Conservation (phyloP, 2,888 invertebrate species). For the Drosophila incognita region DNA sequence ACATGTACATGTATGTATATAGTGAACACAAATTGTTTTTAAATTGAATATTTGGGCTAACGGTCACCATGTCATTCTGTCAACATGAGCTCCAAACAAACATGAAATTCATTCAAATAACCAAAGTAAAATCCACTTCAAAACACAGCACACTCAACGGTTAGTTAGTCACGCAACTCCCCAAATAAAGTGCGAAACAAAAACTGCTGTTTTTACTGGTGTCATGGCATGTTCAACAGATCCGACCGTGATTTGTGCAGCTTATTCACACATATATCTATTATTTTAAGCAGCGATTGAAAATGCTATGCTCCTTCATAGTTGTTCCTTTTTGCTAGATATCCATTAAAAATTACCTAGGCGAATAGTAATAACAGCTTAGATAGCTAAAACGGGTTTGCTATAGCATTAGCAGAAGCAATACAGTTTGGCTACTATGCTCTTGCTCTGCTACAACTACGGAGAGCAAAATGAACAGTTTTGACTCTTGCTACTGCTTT, state of each 20-base stretch:
- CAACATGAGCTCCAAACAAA: slow-evolving; percentile 59
- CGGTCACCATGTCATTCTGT: slow-evolving; percentile 57
- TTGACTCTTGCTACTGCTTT: background rate
- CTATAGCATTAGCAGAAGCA: background rate
- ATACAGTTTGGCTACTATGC: background rate
- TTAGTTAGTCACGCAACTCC: slow-evolving; percentile 41
- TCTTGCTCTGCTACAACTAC: background rate
- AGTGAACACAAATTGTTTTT: slow-evolving; percentile 50
- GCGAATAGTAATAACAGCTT: background rate
- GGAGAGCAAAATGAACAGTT: background rate
- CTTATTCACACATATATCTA: background rate
- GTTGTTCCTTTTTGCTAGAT: background rate
- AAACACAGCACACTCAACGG: slow-evolving; percentile 37
- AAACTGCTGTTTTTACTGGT: slow-evolving; percentile 1
- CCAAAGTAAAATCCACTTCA: slow-evolving; percentile 58
- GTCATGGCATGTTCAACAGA: slow-evolving; percentile 4
- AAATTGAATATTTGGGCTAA: slow-evolving; percentile 75
- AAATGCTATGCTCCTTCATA: background rate
- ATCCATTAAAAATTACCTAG: background rate
- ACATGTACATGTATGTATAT: slow-evolving; percentile 13
- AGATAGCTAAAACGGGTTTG: background rate
- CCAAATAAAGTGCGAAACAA: slow-evolving; percentile 20
- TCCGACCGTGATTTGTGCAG: background rate
- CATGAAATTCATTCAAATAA: slow-evolving; percentile 50
- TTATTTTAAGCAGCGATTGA: background rate